These are phyloP conservation scores for Pelecanoides urinatrix DNA, from an alignment of 2,113 vertebrate genomes.

Conservation along the genomic window DNA sequence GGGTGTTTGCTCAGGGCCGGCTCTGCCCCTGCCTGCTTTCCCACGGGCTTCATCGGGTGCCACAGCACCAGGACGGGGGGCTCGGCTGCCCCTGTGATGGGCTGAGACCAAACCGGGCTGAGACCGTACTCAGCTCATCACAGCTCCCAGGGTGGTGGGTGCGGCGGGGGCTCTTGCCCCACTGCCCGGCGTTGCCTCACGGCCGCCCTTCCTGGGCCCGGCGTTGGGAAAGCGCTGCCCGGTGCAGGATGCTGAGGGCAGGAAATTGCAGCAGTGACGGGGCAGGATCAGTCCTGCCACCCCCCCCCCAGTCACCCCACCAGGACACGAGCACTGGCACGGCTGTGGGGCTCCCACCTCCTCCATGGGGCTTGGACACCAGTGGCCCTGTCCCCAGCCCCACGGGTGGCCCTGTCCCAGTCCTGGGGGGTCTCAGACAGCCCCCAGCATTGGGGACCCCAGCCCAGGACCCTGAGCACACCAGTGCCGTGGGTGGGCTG, in stretches of 20 bases:
- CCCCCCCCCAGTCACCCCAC: too few relatives aligned
- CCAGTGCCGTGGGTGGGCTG: too few relatives aligned
- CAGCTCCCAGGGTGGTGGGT: not conserved
- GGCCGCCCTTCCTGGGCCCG: not conserved
- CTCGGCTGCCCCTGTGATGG: accelerated
- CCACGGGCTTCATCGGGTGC: not conserved
- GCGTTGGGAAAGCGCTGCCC: not conserved
- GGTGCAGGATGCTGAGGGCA: not conserved
- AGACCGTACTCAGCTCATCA: not conserved
- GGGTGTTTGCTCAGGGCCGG: not conserved
- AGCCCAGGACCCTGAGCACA: too few relatives aligned
- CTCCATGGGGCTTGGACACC: too few relatives aligned
- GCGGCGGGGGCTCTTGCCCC: not conserved
- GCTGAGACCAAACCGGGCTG: not conserved
- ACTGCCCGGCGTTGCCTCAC: not conserved
- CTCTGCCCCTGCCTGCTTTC: not conserved
- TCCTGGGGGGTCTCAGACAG: too few relatives aligned
- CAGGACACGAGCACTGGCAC: too few relatives aligned
- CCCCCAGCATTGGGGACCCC: too few relatives aligned
- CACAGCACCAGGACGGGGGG: accelerated
- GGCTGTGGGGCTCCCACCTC: too few relatives aligned
- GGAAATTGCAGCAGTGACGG: not conserved
- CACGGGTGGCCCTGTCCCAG: too few relatives aligned
- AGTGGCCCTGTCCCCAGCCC: too few relatives aligned
- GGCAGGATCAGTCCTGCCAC: not conserved